Conservation (phyloP, 2,888 invertebrate genomes). For the Hemicrepidius hirtus region DNA sequence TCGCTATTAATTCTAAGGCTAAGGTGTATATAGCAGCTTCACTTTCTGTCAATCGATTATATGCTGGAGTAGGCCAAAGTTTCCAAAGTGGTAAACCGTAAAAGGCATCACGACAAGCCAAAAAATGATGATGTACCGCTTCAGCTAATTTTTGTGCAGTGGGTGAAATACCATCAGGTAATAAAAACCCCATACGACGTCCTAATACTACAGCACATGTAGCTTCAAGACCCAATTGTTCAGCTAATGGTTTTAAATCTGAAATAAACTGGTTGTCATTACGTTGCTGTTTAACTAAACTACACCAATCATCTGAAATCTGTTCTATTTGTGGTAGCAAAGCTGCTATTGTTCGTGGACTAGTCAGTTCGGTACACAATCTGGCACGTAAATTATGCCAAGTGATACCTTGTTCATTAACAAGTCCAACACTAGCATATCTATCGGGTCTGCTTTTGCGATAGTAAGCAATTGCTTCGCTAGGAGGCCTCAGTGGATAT, state of each 20-base stretch:
- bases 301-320: conserved; percentile 86
- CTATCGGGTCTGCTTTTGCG: conserved; percentile 83
- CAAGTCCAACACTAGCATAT: conserved; percentile 87
- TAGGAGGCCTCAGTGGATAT: conserved; percentile 87
- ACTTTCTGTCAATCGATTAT: conserved; percentile 80
- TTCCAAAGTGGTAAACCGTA: conserved; percentile 91
- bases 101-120: conserved; percentile 86
- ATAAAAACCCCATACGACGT: conserved; percentile 84
- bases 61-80: conserved; percentile 82
- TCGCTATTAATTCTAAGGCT: conserved; percentile 85
- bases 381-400: conserved; percentile 85
- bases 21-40: conserved; percentile 87
- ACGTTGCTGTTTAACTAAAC: conserved; percentile 77
- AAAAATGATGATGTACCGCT: conserved; percentile 86
- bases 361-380: conserved; percentile 85
- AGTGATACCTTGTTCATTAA: conserved; percentile 85
- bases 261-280: conserved; percentile 73
- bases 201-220: conserved; percentile 88
- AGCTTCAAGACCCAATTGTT: conserved; percentile 87
- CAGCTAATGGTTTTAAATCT: conserved; percentile 83
- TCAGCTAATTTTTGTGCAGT: conserved; percentile 79
- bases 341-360: conserved; percentile 82
- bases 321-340: conserved; percentile 84
- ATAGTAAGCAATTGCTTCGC: conserved; percentile 87
- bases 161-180: conserved; percentile 67